phyloP scores from a whole-genome alignment of 2,888 invertebrate species.

The Cinara cedri region DNA sequence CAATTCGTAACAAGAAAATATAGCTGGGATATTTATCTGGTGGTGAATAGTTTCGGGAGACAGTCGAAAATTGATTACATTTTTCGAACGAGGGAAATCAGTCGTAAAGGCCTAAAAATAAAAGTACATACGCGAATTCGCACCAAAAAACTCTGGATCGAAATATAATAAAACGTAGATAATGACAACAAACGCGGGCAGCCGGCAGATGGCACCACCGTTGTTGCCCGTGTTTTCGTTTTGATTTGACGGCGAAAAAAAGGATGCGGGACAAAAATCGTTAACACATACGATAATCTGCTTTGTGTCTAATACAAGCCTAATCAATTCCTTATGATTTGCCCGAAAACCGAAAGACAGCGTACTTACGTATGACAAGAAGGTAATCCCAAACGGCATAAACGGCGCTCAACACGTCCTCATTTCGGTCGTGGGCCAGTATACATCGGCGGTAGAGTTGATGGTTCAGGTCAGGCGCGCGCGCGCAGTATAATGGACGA shows the following conservation, averaged over 20 bases:
- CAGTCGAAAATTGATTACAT: neutral
- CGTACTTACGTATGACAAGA: constrained; percentile 25
- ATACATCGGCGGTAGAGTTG: constrained; percentile 17
- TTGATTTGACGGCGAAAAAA: constrained; percentile 47
- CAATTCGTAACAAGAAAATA: neutral
- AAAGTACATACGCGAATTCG: neutral
- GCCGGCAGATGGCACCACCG: constrained; percentile 55
- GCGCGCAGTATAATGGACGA: constrained; percentile 51
- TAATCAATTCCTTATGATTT: too few relatives aligned
- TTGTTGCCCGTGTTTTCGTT: constrained; percentile 53
- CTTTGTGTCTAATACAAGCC: neutral
- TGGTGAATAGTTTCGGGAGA: neutral
- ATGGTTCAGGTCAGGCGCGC: constrained; percentile 31
- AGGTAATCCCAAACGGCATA: constrained; percentile 17
- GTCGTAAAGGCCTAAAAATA: neutral
- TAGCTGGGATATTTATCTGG: neutral
- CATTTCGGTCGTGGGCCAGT: constrained; percentile 42
- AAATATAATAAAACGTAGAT: constrained; percentile 56
- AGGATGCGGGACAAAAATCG: constrained; percentile 49
- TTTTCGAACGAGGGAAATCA: neutral
- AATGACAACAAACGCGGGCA: constrained; percentile 53
- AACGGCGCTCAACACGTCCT: constrained; percentile 51
- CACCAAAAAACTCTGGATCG: constrained; percentile 15
- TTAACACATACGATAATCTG: constrained; percentile 37
- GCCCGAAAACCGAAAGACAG: neutral